These are phyloP conservation scores for Polyommatus icarus DNA, from an alignment of 2,888 invertebrate genomes.

Conservation along the genomic window DNA sequence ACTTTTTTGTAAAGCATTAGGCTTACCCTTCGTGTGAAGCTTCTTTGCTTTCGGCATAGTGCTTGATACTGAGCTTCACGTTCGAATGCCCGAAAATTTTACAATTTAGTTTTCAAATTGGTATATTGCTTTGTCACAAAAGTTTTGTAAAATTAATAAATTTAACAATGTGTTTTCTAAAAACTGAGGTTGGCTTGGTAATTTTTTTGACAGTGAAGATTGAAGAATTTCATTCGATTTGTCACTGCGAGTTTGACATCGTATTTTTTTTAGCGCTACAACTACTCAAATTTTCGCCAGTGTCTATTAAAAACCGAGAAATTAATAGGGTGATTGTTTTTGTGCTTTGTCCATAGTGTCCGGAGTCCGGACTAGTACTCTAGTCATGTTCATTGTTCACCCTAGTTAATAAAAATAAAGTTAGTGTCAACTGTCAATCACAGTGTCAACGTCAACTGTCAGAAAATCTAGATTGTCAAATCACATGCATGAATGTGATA, in stretches of 20 bases:
- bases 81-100: background rate
- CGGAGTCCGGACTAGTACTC: too few relatives aligned
- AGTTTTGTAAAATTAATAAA: background rate
- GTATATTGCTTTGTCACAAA: background rate
- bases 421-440: too few relatives aligned
- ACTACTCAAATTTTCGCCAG: too few relatives aligned
- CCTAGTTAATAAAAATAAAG: too few relatives aligned
- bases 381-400: too few relatives aligned
- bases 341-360: too few relatives aligned
- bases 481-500: slow-evolving; percentile 29
- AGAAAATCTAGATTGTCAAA: background rate
- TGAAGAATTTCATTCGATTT: too few relatives aligned
- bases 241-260: too few relatives aligned
- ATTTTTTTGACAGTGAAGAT: too few relatives aligned
- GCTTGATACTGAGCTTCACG: background rate
- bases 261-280: too few relatives aligned
- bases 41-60: slow-evolving; percentile 72
- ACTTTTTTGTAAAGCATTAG: slow-evolving; percentile 64
- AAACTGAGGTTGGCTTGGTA: background rate
- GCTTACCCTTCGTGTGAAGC: slow-evolving; percentile 67
- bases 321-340: too few relatives aligned
- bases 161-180: background rate
- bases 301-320: too few relatives aligned
- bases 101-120: background rate
- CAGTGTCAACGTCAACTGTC: slow-evolving; percentile 36